Percentiles rank a stretch among this genome's conserved stretches.
phyloP scores from a whole-genome alignment of 1,140 invertebrate species.

The Gerris buenoi region DNA sequence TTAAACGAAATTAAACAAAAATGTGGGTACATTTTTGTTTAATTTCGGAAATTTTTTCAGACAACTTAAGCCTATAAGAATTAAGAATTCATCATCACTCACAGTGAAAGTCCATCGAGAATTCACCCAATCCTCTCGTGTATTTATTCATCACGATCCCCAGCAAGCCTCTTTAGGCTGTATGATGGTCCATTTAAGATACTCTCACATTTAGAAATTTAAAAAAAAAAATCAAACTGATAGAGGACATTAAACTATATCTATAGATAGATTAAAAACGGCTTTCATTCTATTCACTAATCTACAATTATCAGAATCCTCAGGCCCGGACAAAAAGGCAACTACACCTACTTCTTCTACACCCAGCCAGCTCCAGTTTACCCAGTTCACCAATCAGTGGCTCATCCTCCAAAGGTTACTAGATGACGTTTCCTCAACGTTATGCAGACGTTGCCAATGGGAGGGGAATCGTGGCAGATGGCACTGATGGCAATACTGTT shows the following conservation, averaged over 20 bases:
- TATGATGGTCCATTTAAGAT: slow-evolving; percentile 20
- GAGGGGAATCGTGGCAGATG: no score
- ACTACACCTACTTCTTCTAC: no score
- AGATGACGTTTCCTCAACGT: no score
- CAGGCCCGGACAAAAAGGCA: no score
- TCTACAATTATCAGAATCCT: no score
- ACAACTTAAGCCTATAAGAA: background rate
- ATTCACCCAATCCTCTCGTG: slow-evolving; percentile 13
- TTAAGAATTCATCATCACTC: background rate
- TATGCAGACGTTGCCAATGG: no score
- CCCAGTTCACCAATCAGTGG: no score
- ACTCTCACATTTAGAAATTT: slow-evolving; percentile 12
- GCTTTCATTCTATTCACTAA: no score
- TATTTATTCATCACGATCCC: slow-evolving; percentile 18
- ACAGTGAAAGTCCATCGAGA: slow-evolving; percentile 12
- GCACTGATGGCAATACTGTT: no score
- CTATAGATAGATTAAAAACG: background rate
- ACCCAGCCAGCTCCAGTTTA: no score
- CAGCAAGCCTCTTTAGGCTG: slow-evolving; percentile 9
- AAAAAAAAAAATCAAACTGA: background rate
- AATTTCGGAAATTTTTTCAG: background rate
- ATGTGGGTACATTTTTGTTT: background rate
- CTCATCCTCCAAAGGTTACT: no score
- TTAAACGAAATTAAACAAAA: no score
- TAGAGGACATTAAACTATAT: background rate